Percentiles rank a stretch among this genome's conserved stretches.
These are phyloP conservation scores for Sylvicola cinctus DNA, from an alignment of 2,888 invertebrate genomes.

Conservation along the genomic window DNA sequence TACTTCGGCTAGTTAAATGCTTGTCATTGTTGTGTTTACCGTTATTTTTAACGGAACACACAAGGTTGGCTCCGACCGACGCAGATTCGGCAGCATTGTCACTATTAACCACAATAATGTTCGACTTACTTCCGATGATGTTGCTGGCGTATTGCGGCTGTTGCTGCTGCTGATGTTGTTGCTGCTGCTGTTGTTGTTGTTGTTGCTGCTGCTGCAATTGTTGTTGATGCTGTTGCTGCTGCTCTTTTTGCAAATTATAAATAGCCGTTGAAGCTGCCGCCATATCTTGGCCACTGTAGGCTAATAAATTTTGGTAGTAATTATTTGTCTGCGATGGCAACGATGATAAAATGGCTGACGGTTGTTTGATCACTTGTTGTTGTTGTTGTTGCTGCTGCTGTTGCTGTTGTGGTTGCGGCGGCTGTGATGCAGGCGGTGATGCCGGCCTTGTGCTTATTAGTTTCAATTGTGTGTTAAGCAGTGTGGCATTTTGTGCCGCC, in stretches of 20 bases:
- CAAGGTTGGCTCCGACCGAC: not conserved
- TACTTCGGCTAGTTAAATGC: too few relatives aligned
- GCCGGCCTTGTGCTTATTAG: slow-evolving; percentile 1
- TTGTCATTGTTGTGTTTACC: too few relatives aligned
- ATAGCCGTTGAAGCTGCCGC: not conserved
- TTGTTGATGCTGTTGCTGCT: slow-evolving; percentile 17
- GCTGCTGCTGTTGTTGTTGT: slow-evolving; percentile 24
- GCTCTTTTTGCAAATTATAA: not conserved
- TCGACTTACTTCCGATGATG: not conserved
- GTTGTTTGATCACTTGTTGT: slow-evolving; percentile 4
- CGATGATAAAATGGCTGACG: too few relatives aligned
- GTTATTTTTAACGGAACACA: too few relatives aligned
- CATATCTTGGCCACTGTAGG: too few relatives aligned
- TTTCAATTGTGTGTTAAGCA: not conserved
- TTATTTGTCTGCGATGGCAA: too few relatives aligned
- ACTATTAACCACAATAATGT: not conserved
- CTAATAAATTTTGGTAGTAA: too few relatives aligned
- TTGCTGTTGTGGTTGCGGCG: slow-evolving; percentile 15
- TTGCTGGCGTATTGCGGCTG: slow-evolving; percentile 9
- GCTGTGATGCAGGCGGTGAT: slow-evolving; percentile 7
- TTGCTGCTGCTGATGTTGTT: slow-evolving; percentile 24
- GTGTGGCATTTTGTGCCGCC: too few relatives aligned
- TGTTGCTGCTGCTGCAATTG: slow-evolving; percentile 3
- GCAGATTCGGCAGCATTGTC: not conserved
- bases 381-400: slow-evolving; percentile 15